phyloP scores from a whole-genome alignment of 1,140 invertebrate genomes.

The Hetaerina americana region DNA sequence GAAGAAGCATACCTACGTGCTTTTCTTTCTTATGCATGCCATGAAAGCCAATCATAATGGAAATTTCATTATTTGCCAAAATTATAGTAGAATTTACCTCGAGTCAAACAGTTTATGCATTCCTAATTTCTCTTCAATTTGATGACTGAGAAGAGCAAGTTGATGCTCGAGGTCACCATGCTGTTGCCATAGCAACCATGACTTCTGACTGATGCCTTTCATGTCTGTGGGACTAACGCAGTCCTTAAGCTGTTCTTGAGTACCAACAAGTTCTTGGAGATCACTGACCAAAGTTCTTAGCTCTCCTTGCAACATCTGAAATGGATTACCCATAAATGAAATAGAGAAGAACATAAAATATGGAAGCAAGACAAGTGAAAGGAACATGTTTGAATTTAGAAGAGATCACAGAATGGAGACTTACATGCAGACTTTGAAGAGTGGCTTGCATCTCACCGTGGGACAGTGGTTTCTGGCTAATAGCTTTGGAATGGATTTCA shows the following conservation, averaged over 20 bases:
- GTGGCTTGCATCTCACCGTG: constrained; percentile 14
- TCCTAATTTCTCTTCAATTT: constrained; percentile 58
- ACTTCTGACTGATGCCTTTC: constrained; percentile 61
- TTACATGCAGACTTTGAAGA: constrained; percentile 12
- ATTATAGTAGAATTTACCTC: constrained; percentile 27
- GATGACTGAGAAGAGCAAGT: constrained; percentile 53
- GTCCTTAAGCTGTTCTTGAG: constrained; percentile 69
- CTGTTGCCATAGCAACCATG: constrained; percentile 60
- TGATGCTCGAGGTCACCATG: constrained; percentile 67
- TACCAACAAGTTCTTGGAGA: constrained; percentile 42
- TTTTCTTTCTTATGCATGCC: too few species aligned
- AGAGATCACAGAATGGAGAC: too few species aligned
- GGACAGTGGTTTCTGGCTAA: constrained; percentile 4
- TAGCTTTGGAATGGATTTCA: constrained; percentile 21
- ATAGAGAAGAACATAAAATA: constrained; percentile 2
- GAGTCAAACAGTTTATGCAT: constrained; percentile 58
- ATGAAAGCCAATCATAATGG: background rate
- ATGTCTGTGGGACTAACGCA: constrained; percentile 76
- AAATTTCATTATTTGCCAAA: background rate
- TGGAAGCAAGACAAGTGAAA: background rate
- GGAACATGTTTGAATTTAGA: background rate
- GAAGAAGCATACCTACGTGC: background rate
- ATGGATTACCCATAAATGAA: too few species aligned
- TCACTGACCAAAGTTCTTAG: constrained; percentile 22
- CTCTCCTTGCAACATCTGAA: constrained; percentile 15